Evolutionary conservation across 2,888 invertebrate species (phyloP).

Genomic region (Pachliopta kotzebuea): DNA sequence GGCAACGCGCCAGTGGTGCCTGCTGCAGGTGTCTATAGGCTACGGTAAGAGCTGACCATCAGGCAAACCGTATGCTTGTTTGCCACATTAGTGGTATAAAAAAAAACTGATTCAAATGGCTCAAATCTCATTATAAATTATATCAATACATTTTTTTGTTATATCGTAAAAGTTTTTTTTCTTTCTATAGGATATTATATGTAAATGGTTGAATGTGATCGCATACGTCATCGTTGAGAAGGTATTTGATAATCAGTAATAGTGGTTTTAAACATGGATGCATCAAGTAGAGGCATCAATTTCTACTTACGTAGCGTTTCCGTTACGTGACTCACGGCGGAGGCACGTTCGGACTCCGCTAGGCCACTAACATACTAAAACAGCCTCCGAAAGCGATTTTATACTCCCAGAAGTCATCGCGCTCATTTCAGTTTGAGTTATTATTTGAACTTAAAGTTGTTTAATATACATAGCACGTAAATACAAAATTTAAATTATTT

Average conservation of each 20-base stretch:
- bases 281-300: slow-evolving; percentile 64
- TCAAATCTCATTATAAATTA: slow-evolving; percentile 1
- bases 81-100: too few species aligned
- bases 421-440: slow-evolving; percentile 40
- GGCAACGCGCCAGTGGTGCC: too few species aligned
- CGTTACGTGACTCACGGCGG: slow-evolving; percentile 77
- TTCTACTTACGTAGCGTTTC: slow-evolving; percentile 71
- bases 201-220: not conserved
- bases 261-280: slow-evolving; percentile 48
- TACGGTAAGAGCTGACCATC: too few species aligned
- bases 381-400: slow-evolving; percentile 54
- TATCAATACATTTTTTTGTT: slow-evolving; percentile 5
- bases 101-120: too few species aligned
- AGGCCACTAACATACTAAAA: slow-evolving; percentile 72
- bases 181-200: not conserved
- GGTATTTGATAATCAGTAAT: slow-evolving; percentile 41
- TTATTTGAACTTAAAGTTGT: slow-evolving; percentile 35
- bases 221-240: slow-evolving; percentile 20
- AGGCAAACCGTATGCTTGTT: too few species aligned
- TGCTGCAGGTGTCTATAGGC: too few species aligned
- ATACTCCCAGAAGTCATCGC: slow-evolving; percentile 50
- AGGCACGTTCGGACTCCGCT: slow-evolving; percentile 67
- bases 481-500: too few species aligned
- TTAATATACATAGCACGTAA: slow-evolving; percentile 2
- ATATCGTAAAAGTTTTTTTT: slow-evolving; percentile 4